These are phyloP conservation scores for Siphamia tubifer DNA, from an alignment of 2,113 vertebrate genomes.

Conservation along the genomic window DNA sequence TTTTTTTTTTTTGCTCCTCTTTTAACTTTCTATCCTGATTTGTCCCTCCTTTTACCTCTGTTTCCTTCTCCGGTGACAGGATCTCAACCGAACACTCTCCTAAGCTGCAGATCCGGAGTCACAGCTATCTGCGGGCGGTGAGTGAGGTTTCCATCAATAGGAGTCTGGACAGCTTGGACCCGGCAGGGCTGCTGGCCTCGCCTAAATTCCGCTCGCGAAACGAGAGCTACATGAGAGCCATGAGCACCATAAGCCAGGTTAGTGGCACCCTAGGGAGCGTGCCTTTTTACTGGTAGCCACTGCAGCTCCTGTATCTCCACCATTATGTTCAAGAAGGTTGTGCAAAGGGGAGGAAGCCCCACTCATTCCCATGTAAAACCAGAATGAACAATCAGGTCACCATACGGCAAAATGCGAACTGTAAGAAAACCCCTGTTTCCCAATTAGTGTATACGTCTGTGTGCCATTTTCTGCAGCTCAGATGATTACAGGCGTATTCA, in stretches of 20 bases:
- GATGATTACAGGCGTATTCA: slow-evolving; percentile 31
- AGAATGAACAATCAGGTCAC: slow-evolving; percentile 46
- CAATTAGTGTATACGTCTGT: slow-evolving; percentile 40
- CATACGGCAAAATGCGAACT: slow-evolving; percentile 21
- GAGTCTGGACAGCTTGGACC: slow-evolving; percentile 96
- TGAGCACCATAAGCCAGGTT: slow-evolving; percentile 99
- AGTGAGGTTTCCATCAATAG: slow-evolving; percentile 99
- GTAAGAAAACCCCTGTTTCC: slow-evolving; percentile 9
- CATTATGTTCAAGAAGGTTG: slow-evolving; percentile 5
- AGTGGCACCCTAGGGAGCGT: slow-evolving; percentile 50
- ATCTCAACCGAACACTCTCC: slow-evolving; percentile 97
- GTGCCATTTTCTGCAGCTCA: slow-evolving; percentile 37
- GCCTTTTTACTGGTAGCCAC: background rate
- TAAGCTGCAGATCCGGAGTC: slow-evolving; percentile 97
- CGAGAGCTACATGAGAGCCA: slow-evolving; percentile 99
- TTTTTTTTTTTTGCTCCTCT: too few species aligned
- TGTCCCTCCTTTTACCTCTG: background rate
- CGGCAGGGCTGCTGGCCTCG: slow-evolving; percentile 90
- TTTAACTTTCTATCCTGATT: background rate
- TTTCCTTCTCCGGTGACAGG: slow-evolving; percentile 65
- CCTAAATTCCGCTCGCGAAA: slow-evolving; percentile 99
- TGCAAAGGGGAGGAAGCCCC: slow-evolving; percentile 41
- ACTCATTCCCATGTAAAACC: background rate
- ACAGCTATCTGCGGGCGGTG: slow-evolving; percentile 98
- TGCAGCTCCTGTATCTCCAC: background rate